phyloP scores from a whole-genome alignment of 2,113 vertebrate species.

The Aphyosemion australe region DNA sequence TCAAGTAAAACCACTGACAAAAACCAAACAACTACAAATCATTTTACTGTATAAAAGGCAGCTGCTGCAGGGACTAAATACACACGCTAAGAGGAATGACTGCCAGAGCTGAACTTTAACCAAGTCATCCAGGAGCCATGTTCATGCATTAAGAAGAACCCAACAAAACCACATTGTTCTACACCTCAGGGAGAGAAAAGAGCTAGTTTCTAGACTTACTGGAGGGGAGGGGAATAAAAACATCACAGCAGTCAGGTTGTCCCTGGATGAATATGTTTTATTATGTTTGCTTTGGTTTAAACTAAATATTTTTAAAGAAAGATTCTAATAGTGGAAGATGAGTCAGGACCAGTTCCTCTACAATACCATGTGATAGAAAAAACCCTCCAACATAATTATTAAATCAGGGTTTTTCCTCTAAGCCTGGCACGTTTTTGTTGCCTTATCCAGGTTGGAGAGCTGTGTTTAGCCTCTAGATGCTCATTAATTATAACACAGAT shows the following conservation, averaged over 20 bases:
- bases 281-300: slow-evolving; percentile 71
- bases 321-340: slow-evolving; percentile 48
- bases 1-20: slow-evolving; percentile 52
- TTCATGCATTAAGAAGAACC: slow-evolving; percentile 38
- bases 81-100: slow-evolving; percentile 43
- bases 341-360: slow-evolving; percentile 32
- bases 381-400: no score
- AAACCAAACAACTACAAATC: slow-evolving; percentile 50
- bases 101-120: slow-evolving; percentile 33
- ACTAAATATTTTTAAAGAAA: slow-evolving; percentile 39
- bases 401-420: slow-evolving; percentile 43
- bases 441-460: slow-evolving; percentile 44
- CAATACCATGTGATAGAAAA: slow-evolving; percentile 34
- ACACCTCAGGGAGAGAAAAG: no score
- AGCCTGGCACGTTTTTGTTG: slow-evolving; percentile 55
- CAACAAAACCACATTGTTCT: slow-evolving; percentile 45
- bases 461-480: slow-evolving; percentile 45
- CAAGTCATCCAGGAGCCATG: slow-evolving; percentile 53
- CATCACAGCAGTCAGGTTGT: slow-evolving; percentile 26
- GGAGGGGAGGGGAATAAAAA: no score
- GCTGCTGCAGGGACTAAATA: slow-evolving; percentile 40
- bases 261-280: slow-evolving; percentile 33
- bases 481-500: slow-evolving; percentile 61
- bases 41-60: slow-evolving; percentile 41
- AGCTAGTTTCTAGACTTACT: no score